Percentiles rank a stretch among this genome's conserved stretches.
Evolutionary conservation across 2,797 vertebrate species (phyloP).

Genomic region (Oophaga sylvatica): DNA sequence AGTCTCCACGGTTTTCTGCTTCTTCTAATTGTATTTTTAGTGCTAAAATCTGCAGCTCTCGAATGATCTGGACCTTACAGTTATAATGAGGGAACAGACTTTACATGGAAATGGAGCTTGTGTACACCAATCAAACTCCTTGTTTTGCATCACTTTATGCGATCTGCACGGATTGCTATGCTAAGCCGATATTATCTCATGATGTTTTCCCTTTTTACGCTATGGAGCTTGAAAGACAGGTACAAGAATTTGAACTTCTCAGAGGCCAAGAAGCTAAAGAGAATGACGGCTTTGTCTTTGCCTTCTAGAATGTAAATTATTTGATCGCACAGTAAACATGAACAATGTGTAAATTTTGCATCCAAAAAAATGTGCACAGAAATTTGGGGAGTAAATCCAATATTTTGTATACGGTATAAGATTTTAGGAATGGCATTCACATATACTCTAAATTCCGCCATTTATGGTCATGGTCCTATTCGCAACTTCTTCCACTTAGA

Average conservation of each 20-base stretch:
- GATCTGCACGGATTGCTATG: background rate
- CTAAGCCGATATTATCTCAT: conserved; percentile 18
- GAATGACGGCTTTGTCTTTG: background rate
- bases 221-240: background rate
- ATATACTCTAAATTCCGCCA: no score
- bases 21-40: conserved; percentile 47
- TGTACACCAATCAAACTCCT: background rate
- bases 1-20: conserved; percentile 55
- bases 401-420: no score
- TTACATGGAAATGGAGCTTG: background rate
- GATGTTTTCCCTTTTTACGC: conserved; percentile 12
- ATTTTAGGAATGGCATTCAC: no score
- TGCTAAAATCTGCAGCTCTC: conserved; percentile 29
- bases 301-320: background rate
- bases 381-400: no score
- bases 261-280: background rate
- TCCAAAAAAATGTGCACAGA: no score
- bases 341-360: background rate
- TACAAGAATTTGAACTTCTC: background rate
- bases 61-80: conserved; percentile 14
- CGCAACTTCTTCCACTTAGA: no score
- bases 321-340: background rate
- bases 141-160: conserved; percentile 8
- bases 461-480: no score
- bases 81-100: conserved; percentile 27